Evolutionary conservation across 2,113 vertebrate genomes (phyloP), one percentile per base, ranked within the genome.

Genomic region (Aegypius monachus): DNA sequence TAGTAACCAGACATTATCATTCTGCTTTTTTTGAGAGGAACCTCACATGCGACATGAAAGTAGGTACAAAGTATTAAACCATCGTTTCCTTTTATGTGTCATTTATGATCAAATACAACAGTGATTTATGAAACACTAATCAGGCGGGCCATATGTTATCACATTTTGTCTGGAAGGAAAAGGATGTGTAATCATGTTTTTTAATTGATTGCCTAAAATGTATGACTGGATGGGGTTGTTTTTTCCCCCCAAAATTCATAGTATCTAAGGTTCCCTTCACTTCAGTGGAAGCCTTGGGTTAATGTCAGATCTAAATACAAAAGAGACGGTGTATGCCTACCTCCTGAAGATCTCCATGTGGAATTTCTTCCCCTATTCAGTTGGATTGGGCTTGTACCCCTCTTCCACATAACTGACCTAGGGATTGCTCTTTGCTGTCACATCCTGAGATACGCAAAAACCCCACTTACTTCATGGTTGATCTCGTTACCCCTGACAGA

Each of bases 211-310:
- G 17, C 19, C 43, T 90, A 47, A 73, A 86, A 83, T 62, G 1
- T 53, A 56, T 70, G 13, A 61, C 10, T 40, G 10, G 8, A 48
- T 52, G 50, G 26, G 26, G 5, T 6, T 7, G 36, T 8, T 23
- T 4, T 6, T 1, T 1, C 8, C 11, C 40, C 5, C 1, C 12
- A 47, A 22, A 45, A 32, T 6, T 23, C 16, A 11, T 9, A 25
- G 4, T 56, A 16, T 36, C 53, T 80, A 36, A 61, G 3, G 5
- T n/a, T 42, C 17, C 13, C 31, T 59, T 59, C 18, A 43, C 7
- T 86, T 59, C 16, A 43, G 0, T 6, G 9, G 27, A 84, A 91
- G 6, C 3, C 74, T 84, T 74, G 43, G 42, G 21, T 78, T 42
- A 58, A 16, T 34, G 23, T 78, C 31, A 58, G 15, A 45, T 70